Conservation (phyloP, 2,113 vertebrate genomes). For the Phylloscopus whistleri region DNA sequence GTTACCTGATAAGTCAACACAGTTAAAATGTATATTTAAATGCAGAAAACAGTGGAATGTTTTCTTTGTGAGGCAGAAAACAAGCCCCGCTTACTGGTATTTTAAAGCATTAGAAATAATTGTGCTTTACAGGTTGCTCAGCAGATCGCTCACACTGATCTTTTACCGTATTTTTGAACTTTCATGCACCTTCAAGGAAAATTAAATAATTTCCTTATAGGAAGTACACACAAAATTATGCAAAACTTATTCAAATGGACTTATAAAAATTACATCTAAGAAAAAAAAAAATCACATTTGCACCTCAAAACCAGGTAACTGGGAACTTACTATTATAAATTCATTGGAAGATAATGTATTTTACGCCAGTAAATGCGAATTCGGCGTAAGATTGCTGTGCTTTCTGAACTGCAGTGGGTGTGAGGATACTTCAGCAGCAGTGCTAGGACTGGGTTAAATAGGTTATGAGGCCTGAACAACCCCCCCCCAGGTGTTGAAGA, state of each 20-base stretch:
- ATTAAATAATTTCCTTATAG: constrained; percentile 46
- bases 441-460: not conserved
- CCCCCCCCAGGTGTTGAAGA: not conserved
- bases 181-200: constrained; percentile 31
- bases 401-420: not conserved
- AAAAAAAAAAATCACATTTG: constrained; percentile 18
- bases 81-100: not conserved
- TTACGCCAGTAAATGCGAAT: not conserved
- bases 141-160: not conserved
- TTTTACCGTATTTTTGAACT: constrained; percentile 16
- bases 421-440: not conserved
- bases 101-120: constrained; percentile 38
- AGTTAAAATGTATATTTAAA: constrained; percentile 65
- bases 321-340: not conserved
- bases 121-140: constrained; percentile 9
- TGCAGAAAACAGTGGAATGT: constrained; percentile 34
- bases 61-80: constrained; percentile 56
- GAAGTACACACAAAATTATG: constrained; percentile 29
- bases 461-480: not conserved
- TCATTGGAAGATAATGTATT: not conserved
- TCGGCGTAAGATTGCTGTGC: not conserved
- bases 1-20: constrained; percentile 54
- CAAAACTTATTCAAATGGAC: not conserved
- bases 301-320: constrained; percentile 39
- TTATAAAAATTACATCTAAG: constrained; percentile 33